phyloP scores from a whole-genome alignment of 2,797 vertebrate species.

The Sarcoramphus papa region DNA sequence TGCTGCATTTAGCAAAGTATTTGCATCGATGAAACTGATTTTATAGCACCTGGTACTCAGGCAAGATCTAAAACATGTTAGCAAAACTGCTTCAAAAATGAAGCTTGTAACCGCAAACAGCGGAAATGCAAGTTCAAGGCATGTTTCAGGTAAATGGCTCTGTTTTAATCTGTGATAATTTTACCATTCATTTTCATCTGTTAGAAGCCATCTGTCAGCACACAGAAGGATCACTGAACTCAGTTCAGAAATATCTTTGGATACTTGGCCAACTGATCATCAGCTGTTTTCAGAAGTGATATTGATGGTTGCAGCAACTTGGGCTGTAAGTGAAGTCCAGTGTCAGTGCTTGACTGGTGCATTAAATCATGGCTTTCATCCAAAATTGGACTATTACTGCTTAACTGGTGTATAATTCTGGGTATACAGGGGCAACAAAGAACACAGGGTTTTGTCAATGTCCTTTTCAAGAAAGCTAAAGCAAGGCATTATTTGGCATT shows the following conservation, averaged over 20 bases:
- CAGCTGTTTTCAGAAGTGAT: not conserved
- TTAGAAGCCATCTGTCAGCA: not conserved
- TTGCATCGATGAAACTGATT: not conserved
- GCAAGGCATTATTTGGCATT: not conserved
- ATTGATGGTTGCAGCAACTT: not conserved
- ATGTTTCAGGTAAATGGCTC: not conserved
- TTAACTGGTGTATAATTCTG: not conserved
- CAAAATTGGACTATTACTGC: not conserved
- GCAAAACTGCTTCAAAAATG: not conserved
- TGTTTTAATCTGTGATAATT: not conserved
- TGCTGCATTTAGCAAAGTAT: not conserved
- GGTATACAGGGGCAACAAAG: not conserved
- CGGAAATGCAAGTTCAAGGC: not conserved
- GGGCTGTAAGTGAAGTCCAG: not conserved
- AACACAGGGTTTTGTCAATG: not conserved
- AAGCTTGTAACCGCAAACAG: not conserved
- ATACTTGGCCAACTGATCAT: not conserved
- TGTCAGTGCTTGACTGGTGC: not conserved
- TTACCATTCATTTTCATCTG: not conserved
- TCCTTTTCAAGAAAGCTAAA: not conserved
- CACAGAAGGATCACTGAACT: not conserved
- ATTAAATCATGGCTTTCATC: conserved; percentile 3
- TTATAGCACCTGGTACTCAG: not conserved
- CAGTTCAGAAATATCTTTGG: not conserved
- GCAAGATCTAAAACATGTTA: not conserved